Evolutionary conservation across 2,888 invertebrate species (phyloP).

Genomic region (Rhimphoctona megacephalus): DNA sequence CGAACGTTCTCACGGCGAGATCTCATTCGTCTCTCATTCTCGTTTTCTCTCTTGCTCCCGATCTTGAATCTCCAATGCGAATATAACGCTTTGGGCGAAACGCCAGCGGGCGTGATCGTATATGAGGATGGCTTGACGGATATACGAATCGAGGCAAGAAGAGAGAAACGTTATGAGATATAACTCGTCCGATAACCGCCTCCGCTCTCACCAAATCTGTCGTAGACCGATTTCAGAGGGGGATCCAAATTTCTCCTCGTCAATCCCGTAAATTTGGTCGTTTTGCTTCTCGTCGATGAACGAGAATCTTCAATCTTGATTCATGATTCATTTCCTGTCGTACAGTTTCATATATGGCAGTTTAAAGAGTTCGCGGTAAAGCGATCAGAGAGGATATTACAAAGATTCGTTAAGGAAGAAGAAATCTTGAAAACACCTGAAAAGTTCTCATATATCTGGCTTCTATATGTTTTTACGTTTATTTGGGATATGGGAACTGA

Average conservation of each 20-base stretch:
- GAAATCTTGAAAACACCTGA: background rate
- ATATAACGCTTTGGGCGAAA: constrained; percentile 58
- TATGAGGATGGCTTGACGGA: constrained; percentile 56
- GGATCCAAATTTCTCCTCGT: constrained; percentile 44
- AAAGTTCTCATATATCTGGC: too few relatives aligned
- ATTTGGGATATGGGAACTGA: too few relatives aligned
- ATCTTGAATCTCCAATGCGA: constrained; percentile 38
- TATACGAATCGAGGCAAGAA: constrained; percentile 57
- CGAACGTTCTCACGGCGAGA: constrained; percentile 37
- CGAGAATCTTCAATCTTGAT: constrained; percentile 36
- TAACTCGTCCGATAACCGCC: constrained; percentile 50
- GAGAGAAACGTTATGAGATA: constrained; percentile 28
- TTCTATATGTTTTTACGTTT: too few relatives aligned
- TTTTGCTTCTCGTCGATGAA: constrained; percentile 35
- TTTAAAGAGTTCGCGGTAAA: background rate
- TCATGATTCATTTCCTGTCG: constrained; percentile 30
- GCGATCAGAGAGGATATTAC: background rate
- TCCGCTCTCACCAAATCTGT: constrained; percentile 11
- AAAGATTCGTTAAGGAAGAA: background rate
- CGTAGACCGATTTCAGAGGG: constrained; percentile 7
- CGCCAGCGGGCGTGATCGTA: constrained; percentile 51
- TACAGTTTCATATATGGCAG: background rate
- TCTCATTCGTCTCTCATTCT: constrained; percentile 59
- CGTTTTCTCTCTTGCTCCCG: background rate
- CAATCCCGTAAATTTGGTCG: constrained; percentile 15